A percentile compares a stretch with the other conserved stretches of the same genome.
Evolutionary conservation across 2,113 vertebrate genomes (phyloP).

Genomic region (Antechinus flavipes): DNA sequence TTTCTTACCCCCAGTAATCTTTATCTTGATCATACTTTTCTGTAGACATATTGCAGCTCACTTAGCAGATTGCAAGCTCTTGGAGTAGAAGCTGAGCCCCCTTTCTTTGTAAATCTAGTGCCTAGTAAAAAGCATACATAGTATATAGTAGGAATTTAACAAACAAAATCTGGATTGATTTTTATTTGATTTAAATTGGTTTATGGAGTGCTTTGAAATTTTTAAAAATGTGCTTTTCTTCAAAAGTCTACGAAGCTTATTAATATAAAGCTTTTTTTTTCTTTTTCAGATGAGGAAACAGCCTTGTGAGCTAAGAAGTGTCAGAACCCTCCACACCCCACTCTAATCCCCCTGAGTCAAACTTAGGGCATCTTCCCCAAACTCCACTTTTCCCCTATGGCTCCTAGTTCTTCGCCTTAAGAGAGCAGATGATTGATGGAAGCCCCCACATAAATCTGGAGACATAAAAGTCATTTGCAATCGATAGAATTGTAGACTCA

Average conservation of each 20-base stretch:
- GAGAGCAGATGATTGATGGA: too few relatives aligned
- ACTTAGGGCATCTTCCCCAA: too few relatives aligned
- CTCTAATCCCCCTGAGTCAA: too few relatives aligned
- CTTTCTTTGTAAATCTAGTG: not conserved
- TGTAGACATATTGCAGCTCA: not conserved
- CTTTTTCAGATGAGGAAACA: not conserved
- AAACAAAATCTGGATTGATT: not conserved
- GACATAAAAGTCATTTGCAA: too few relatives aligned
- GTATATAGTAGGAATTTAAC: not conserved
- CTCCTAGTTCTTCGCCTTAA: too few relatives aligned
- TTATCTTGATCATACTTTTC: not conserved
- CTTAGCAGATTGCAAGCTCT: not conserved
- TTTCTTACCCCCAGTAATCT: not conserved
- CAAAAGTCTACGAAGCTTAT: not conserved
- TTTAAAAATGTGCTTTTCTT: not conserved
- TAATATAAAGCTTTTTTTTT: not conserved
- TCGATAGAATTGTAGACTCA: too few relatives aligned
- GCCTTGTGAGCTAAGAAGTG: not conserved
- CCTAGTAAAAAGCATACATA: too few relatives aligned
- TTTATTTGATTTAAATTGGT: not conserved
- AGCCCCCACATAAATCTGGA: too few relatives aligned
- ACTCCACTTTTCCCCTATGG: too few relatives aligned
- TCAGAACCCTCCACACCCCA: too few relatives aligned
- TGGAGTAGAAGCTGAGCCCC: not conserved
- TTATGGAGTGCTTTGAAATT: not conserved